Base-by-base conservation (phyloP, 1,140 invertebrate species). In the Brachionus rotundiformis region DNA sequence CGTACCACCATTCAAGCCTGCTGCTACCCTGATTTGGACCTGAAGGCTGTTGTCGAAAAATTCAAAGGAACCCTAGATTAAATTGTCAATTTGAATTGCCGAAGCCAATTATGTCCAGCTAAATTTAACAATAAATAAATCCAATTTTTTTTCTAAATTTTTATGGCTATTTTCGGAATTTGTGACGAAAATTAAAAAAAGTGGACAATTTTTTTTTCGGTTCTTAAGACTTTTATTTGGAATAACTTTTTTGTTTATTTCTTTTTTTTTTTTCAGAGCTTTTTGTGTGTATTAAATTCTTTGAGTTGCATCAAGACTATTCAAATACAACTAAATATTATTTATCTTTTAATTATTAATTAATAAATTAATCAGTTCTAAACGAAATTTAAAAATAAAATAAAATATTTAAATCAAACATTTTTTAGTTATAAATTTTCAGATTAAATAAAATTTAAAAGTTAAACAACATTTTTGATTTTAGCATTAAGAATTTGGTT, bases 1-100 rank as follows among this genome's bases (percentile, higher is more conserved):
- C 94, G 95, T 89, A 96, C 96, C 90, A 96, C 95, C 90, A 94
- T 98, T 88, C 95, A 98, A 87, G 91, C 88, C 44, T 86, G 84
- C 71, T 88, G 88, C 77, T 85, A 87, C 63, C 83, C 84, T 36
- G 88, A 89, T 61, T 83, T 88, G 27, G 83, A 75, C 44, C 41
- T 82, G 23, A 68, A 2, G 3, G 13, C 19, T 63, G 49, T 82
- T 11, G 63, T 82, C 8, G 81, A 82, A 25, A 82, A 82, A 65
- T 61, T 75, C 54, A 82, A 82, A 44, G 81, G 81, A 10, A 73
- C 81, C 1, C 41, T 81, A 39, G 76, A 79, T 16, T 54, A 79
- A 79, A 44, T 44, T 11, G 29, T 7, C 63, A 36, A 68, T 19
- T 33, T 33, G n/a, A 68, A 36, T 6, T 23, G 36, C 13, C 63